phyloP scores from a whole-genome alignment of 1,140 invertebrate species.

The Drosophila pseudoananassae region DNA sequence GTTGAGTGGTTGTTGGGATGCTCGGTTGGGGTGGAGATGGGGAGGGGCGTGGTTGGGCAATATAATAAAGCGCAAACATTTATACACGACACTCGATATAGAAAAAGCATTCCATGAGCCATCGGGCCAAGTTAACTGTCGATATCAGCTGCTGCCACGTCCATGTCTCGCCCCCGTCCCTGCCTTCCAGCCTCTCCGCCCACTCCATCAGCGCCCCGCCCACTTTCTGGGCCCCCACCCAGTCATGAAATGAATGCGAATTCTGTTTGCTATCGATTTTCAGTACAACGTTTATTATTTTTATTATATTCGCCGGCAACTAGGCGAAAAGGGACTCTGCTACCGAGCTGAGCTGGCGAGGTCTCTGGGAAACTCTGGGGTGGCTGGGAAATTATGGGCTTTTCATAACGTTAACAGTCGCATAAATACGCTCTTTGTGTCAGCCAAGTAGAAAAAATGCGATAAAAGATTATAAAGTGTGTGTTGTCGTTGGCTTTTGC shows the following conservation, averaged over 20 bases:
- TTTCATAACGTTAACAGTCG: slow-evolving; percentile 84
- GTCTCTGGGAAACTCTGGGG: slow-evolving; percentile 31
- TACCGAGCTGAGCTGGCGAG: background rate
- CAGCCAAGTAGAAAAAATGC: slow-evolving; percentile 83
- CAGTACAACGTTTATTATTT: slow-evolving; percentile 80
- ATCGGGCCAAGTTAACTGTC: slow-evolving; percentile 72
- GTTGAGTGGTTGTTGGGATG: slow-evolving; percentile 24
- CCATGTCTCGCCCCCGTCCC: slow-evolving; percentile 13
- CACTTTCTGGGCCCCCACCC: background rate
- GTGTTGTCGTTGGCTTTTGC: slow-evolving; percentile 61
- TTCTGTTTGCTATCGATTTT: slow-evolving; percentile 84
- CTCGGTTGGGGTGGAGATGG: background rate
- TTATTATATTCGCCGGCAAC: slow-evolving; percentile 68
- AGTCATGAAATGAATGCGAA: slow-evolving; percentile 68
- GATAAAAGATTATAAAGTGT: slow-evolving; percentile 84
- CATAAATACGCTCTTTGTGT: slow-evolving; percentile 83
- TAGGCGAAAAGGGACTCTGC: slow-evolving; percentile 6
- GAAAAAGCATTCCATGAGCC: slow-evolving; percentile 58
- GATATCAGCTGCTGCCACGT: slow-evolving; percentile 74
- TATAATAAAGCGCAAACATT: slow-evolving; percentile 83
- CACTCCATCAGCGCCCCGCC: background rate
- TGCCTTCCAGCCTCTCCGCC: background rate
- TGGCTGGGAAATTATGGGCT: slow-evolving; percentile 83
- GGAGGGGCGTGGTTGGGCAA: slow-evolving; percentile 61
- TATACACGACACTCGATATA: slow-evolving; percentile 78